Evolutionary conservation across 2,797 vertebrate species (phyloP).

Genomic region (Morus bassanus): DNA sequence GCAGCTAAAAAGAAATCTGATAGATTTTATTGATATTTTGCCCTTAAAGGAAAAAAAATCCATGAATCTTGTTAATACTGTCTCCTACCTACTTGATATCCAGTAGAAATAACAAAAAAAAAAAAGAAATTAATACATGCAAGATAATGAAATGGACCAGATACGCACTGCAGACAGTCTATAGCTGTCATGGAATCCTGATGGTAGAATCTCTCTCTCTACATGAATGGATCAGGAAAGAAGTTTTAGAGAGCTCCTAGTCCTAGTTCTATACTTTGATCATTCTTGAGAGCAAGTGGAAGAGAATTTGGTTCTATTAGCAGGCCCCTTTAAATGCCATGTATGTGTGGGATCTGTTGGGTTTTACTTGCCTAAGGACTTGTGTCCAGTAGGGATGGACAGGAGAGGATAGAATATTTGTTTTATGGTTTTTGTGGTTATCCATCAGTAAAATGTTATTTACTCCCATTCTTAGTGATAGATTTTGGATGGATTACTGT

Average conservation of each 20-base stretch:
- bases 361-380: not conserved
- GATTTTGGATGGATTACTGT: not conserved
- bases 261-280: not conserved
- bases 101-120: not conserved
- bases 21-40: not conserved
- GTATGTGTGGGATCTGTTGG: not conserved
- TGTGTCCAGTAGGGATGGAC: not conserved
- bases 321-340: not conserved
- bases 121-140: not conserved
- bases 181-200: not conserved
- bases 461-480: not conserved
- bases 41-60: not conserved
- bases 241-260: not conserved
- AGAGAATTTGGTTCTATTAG: not conserved
- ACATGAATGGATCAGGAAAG: not conserved
- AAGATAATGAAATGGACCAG: not conserved
- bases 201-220: not conserved
- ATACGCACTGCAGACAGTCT: not conserved
- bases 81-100: not conserved
- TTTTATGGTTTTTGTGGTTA: not conserved
- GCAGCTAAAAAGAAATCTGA: not conserved
- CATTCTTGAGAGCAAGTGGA: not conserved
- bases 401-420: not conserved
- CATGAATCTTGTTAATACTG: not conserved
- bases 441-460: not conserved